These are phyloP conservation scores for Pyrocoelia pectoralis DNA, from an alignment of 2,888 invertebrate species.

Conservation along the genomic window DNA sequence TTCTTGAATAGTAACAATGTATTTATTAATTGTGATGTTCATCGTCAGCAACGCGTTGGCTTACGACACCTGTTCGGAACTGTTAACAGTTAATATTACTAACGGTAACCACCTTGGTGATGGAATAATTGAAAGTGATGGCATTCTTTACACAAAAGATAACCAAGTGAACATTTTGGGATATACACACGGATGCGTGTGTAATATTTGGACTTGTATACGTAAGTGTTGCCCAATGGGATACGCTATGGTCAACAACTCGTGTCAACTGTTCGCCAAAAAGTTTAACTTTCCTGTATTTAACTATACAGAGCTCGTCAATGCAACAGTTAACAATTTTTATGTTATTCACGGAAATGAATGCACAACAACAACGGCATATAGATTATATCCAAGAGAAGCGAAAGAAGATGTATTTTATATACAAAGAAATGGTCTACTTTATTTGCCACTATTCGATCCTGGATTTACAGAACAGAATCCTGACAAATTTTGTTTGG, in stretches of 20 bases:
- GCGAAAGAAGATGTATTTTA: conserved; percentile 25
- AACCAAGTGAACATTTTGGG: neutral
- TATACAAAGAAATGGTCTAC: conserved; percentile 32
- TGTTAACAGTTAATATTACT: conserved; percentile 29
- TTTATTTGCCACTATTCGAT: conserved; percentile 21
- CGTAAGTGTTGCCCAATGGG: conserved; percentile 24
- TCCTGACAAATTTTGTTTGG: conserved; percentile 15
- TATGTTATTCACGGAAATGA: conserved; percentile 19
- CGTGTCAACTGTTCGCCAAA: neutral
- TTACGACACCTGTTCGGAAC: neutral
- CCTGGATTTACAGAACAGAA: neutral
- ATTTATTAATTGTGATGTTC: no score
- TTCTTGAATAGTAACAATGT: no score
- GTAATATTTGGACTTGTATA: conserved; percentile 12
- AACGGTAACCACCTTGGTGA: conserved; percentile 20
- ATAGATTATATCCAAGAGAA: conserved; percentile 17
- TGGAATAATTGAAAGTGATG: conserved; percentile 26
- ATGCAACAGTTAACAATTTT: conserved; percentile 16
- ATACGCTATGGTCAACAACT: neutral
- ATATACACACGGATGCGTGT: conserved; percentile 12
- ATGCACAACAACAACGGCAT: conserved; percentile 6
- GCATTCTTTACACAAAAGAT: conserved; percentile 17
- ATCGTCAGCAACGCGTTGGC: neutral
- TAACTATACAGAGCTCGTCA: neutral
- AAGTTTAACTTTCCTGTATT: neutral